Base-by-base conservation (phyloP, 2,888 invertebrate genomes). In the Syrphus vitripennis region DNA sequence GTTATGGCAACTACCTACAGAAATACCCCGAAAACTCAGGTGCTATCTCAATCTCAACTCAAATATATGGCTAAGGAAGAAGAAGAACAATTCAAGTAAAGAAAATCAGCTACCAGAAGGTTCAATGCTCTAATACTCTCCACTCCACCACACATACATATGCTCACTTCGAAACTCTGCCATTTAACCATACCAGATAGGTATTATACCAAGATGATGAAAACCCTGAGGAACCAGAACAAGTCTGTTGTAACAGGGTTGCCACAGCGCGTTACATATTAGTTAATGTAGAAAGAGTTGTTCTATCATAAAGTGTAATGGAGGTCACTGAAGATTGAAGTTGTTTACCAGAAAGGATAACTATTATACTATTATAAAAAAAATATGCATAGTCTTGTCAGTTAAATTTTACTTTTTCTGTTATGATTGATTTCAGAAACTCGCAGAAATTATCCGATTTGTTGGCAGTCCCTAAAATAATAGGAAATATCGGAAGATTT, bases 101-200 rank as follows among this genome's bases (percentile, higher is more conserved):
- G 75, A 81, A 81, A 80, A 53, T 59, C 72, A 72, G 65, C 67
- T 82, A 77, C 53, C 69, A 74, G 63, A 82, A 86, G 82, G 86
- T 86, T 86, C 86, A 86, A 77, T 82, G 86, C 81, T 86, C 86
- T 45, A 69, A 53, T 69, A 63, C 69, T 76, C 72, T 59, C 48
- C 37, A 71, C 45, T 31, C 16, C 14, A 53, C 29, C 61, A 59
- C 59, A 70, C 55, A 65, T n/a, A 48, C 29, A 9, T 19, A 34
- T 14, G 12, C 34, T 34, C 10, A 34, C 9, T 10, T 12, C 2
- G 21, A 19, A 48, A 70, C 24, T 65, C 16, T 45, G 67, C 48
- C 50, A 67, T 31, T n/a, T 50, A 67, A 67, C 71, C 72, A 55
- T 80, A 76, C n/a, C n/a, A n/a, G n/a, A n/a, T n/a, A n/a, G n/a